Conservation (phyloP, 2,888 invertebrate genomes). For the Steinernema carpocapsae region DNA sequence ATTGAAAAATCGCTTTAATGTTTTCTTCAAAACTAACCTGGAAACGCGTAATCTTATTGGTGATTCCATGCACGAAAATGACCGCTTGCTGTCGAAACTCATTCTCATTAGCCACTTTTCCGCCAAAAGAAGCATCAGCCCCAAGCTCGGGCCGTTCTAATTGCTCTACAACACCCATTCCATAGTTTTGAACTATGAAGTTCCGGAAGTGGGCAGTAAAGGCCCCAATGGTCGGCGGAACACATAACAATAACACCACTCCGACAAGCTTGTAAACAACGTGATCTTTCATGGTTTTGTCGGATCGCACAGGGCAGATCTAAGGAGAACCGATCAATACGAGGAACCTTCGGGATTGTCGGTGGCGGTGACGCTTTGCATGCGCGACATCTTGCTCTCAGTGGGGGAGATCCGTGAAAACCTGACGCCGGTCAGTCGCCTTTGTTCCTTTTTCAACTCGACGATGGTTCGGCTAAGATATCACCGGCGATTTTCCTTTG, state of each 20-base stretch:
- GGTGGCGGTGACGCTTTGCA: constrained; percentile 21
- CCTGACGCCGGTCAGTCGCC: constrained; percentile 10
- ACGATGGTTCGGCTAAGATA: background rate
- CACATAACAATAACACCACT: background rate
- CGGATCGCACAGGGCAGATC: background rate
- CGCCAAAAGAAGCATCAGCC: constrained; percentile 62
- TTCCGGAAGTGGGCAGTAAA: constrained; percentile 58
- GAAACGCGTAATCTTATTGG: constrained; percentile 63
- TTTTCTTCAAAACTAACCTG: too few species aligned
- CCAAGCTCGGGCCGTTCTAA: constrained; percentile 65
- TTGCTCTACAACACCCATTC: constrained; percentile 55
- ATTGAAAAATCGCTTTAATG: too few species aligned
- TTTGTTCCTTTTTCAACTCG: constrained; percentile 26
- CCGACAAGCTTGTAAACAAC: background rate
- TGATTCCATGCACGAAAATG: constrained; percentile 66
- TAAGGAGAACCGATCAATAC: constrained; percentile 11
- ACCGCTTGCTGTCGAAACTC: constrained; percentile 56
- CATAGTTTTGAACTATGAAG: constrained; percentile 59
- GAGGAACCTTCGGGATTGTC: background rate
- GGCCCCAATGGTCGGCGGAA: constrained; percentile 39
- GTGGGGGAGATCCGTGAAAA: constrained; percentile 33
- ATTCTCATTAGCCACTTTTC: constrained; percentile 47
- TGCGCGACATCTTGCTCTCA: background rate
- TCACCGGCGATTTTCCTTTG: background rate
- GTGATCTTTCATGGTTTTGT: background rate